Base-by-base conservation (phyloP, 2,113 vertebrate species). In the Spermophilus dauricus region DNA sequence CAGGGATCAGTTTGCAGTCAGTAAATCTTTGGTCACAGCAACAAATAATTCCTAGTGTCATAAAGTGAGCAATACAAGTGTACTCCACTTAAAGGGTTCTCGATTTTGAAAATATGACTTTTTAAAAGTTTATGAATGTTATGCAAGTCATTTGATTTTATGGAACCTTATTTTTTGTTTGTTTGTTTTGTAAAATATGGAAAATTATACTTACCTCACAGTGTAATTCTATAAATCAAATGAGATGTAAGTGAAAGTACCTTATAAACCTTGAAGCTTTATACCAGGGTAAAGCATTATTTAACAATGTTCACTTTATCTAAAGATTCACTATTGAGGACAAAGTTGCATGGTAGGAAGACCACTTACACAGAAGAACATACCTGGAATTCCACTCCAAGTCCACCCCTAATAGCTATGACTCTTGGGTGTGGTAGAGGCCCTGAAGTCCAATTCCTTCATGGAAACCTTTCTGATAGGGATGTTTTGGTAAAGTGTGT, bases 201-300 rank as follows among this genome's bases (percentile, higher is more conserved):
- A 58, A 61, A 75, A 32, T 53, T 94, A 84, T 13, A 89, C 28
- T 84, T 82, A 88, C 51, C 39, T 88, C 42, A 72, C 6, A 48
- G 42, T 69, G 34, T 72, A 73, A 83, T 58, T 88, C 53, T 32
- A 8, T 67, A 88, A 85, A 91, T 69, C 82, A 94, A 85, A 78
- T 90, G 61, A 58, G 28, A 94, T 72, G 32, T 8, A 95, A 65
- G 45, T 53, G 56, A 94, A 96, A 94, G n/a, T 32, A 94, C 56
- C 89, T 97, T 63, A 86, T 42, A 86, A 81, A 91, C 45, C 39
- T 91, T 61, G 65, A 94, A 94, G 53, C 26, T 42, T 34, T 63
- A 86, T 28, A 37, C 14, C 14, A 67, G 6, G 42, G 48, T 39
- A 84, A 86, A 86, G 56, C 28, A 78, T 81, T 91, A 61, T 65